phyloP scores from a whole-genome alignment of 2,113 vertebrate species.

The Mesoclemmys tuberculata region DNA sequence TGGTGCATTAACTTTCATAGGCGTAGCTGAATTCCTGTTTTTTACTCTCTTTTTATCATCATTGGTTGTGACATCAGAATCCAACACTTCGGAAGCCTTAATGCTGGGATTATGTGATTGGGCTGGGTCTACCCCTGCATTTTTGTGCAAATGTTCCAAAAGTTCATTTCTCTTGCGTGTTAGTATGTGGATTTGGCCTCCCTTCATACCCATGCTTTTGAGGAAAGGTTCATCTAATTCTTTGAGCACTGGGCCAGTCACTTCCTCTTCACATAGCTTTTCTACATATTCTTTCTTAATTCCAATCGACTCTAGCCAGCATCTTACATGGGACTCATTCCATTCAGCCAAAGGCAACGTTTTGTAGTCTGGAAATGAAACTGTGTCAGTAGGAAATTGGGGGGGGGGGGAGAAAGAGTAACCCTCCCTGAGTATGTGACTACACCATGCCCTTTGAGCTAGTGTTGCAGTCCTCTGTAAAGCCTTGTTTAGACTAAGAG shows the following conservation, averaged over 20 bases:
- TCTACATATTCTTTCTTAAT: conserved; percentile 78
- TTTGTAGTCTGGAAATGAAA: conserved; percentile 59
- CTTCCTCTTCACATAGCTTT: conserved; percentile 78
- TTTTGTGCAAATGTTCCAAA: not conserved
- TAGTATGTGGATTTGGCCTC: conserved; percentile 78
- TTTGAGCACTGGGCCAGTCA: conserved; percentile 77
- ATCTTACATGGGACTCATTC: conserved; percentile 79
- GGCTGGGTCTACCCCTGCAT: not conserved
- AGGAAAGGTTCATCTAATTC: conserved; percentile 76
- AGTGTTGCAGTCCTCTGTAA: not conserved
- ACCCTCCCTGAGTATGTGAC: not conserved
- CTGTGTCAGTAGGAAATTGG: not conserved
- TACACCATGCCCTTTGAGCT: not conserved
- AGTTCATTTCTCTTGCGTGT: conserved; percentile 76
- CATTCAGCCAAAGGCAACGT: conserved; percentile 69
- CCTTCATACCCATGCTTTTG: conserved; percentile 77
- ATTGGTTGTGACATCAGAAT: not conserved
- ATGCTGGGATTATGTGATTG: not conserved
- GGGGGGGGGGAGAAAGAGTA: too few relatives aligned
- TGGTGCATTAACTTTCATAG: not conserved
- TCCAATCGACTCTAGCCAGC: conserved; percentile 78
- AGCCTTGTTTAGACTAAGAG: not conserved
- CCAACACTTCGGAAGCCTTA: fast-evolving
- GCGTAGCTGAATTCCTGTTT: not conserved
- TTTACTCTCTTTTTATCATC: not conserved